Evolutionary conservation across 2,113 vertebrate genomes (phyloP).

Genomic region (Picathartes gymnocephalus): DNA sequence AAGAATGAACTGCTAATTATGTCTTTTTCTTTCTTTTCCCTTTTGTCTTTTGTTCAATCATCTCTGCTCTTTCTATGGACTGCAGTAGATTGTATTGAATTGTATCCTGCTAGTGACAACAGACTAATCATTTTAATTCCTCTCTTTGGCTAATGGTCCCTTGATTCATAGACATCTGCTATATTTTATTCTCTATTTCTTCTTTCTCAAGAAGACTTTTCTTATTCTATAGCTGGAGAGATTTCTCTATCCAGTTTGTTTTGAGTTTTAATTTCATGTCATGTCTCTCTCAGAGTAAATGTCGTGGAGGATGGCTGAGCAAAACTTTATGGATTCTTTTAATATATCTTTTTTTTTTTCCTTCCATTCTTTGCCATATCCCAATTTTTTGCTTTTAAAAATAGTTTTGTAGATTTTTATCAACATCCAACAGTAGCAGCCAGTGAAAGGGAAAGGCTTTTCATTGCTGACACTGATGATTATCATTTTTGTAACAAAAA

Average conservation of each 20-base stretch:
- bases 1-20: conserved; percentile 52
- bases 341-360: neutral
- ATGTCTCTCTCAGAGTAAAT: neutral
- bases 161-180: conserved; percentile 43
- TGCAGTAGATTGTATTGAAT: neutral
- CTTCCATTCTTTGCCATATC: neutral
- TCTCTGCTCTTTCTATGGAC: neutral
- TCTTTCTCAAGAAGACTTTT: neutral
- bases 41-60: conserved; percentile 38
- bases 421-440: neutral
- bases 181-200: neutral
- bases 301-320: neutral
- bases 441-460: neutral
- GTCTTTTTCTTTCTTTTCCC: neutral
- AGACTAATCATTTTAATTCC: conserved; percentile 42
- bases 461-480: neutral
- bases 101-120: conserved; percentile 10
- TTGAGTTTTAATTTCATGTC: neutral
- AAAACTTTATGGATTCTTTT: neutral
- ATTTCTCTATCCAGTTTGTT: neutral
- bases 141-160: conserved; percentile 22
- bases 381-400: neutral
- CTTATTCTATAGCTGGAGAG: neutral
- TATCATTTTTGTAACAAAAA: neutral
- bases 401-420: neutral